Conservation (phyloP, 2,888 invertebrate genomes). For the Trissolcus japonicus region DNA sequence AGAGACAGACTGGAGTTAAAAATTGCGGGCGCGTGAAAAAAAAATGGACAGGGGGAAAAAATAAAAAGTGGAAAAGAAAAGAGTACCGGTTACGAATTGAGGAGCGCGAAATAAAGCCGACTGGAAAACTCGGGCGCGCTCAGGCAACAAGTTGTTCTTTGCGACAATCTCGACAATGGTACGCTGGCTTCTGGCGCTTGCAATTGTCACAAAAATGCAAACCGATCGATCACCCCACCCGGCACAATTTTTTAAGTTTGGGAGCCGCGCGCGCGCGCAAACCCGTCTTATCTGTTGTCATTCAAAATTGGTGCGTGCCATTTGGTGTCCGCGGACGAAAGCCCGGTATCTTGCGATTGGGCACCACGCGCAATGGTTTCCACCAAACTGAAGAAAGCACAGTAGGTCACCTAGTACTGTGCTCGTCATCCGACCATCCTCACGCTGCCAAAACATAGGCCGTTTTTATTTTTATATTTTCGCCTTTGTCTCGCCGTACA, state of each 20-base stretch:
- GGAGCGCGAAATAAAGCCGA: conserved; percentile 2
- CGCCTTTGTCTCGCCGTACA: conserved; percentile 48
- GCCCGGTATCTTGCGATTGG: conserved; percentile 23
- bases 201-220: conserved; percentile 55
- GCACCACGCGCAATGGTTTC: conserved; percentile 56
- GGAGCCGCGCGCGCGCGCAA: conserved; percentile 44
- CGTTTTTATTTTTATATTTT: conserved; percentile 59
- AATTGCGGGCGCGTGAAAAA: no score
- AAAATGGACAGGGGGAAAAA: no score
- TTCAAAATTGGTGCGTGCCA: conserved; percentile 11
- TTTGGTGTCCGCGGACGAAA: conserved; percentile 5
- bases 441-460: conserved; percentile 54
- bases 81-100: conserved; percentile 3
- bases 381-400: conserved; percentile 64
- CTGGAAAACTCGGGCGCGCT: conserved; percentile 16
- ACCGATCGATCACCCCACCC: conserved; percentile 57
- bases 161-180: conserved; percentile 51
- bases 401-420: conserved; percentile 65
- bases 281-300: conserved; percentile 1
- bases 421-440: conserved; percentile 53
- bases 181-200: conserved; percentile 45
- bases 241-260: conserved; percentile 45
- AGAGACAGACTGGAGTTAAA: no score
- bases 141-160: conserved; percentile 53
- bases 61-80: conserved; percentile 4